phyloP scores from a whole-genome alignment of 2,797 vertebrate species.

The Nothura maculosa region DNA sequence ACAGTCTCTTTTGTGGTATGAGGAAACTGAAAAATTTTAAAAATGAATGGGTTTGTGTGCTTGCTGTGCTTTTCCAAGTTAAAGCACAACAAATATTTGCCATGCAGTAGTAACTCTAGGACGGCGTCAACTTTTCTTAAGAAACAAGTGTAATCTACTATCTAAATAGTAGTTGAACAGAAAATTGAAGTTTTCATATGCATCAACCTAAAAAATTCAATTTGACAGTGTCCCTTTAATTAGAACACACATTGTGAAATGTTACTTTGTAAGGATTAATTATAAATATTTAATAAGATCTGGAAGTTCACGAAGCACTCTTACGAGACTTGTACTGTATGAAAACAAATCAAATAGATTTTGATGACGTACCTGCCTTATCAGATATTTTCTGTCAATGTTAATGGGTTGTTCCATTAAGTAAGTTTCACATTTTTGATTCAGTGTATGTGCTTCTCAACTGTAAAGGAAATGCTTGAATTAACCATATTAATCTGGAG shows the following conservation, averaged over 20 bases:
- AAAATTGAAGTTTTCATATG: slow-evolving; percentile 20
- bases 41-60: neutral
- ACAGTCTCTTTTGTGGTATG: neutral
- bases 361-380: slow-evolving; percentile 51
- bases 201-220: slow-evolving; percentile 36
- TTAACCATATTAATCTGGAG: neutral
- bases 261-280: slow-evolving; percentile 72
- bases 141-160: neutral
- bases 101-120: neutral
- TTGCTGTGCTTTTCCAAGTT: neutral
- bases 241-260: slow-evolving; percentile 69
- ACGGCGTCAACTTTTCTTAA: neutral
- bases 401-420: slow-evolving; percentile 17
- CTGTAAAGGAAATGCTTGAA: slow-evolving; percentile 4
- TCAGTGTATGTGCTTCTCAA: neutral
- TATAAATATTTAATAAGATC: slow-evolving; percentile 76
- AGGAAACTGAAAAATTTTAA: neutral
- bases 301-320: slow-evolving; percentile 69
- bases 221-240: slow-evolving; percentile 73
- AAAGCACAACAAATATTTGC: neutral
- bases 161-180: neutral
- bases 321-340: slow-evolving; percentile 45
- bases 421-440: slow-evolving; percentile 15
- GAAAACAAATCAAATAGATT: slow-evolving; percentile 66
- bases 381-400: slow-evolving; percentile 36